phyloP scores from a whole-genome alignment of 1,140 invertebrate genomes.

The Dreissena rostriformis region DNA sequence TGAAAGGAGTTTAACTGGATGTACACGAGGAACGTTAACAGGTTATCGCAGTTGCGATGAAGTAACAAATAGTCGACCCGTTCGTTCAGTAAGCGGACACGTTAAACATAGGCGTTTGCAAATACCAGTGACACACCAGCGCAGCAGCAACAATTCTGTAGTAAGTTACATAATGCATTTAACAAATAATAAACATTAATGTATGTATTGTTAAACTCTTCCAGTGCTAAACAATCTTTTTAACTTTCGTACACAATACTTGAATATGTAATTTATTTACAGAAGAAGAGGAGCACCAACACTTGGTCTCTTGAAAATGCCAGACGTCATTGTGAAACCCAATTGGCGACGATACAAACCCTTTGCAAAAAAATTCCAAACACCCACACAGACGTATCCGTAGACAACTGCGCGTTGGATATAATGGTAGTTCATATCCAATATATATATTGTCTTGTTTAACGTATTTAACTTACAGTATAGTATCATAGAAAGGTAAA shows the following conservation, averaged over 20 bases:
- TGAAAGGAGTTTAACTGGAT: slow-evolving; percentile 7
- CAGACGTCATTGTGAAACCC: neutral
- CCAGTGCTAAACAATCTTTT: neutral
- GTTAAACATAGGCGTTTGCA: neutral
- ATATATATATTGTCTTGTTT: no score
- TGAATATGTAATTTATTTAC: neutral
- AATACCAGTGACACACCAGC: neutral
- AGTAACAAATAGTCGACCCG: neutral
- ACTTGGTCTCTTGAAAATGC: neutral
- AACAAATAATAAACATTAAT: neutral
- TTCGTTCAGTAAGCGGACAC: neutral
- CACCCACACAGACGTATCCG: neutral
- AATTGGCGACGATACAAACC: neutral
- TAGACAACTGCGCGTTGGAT: neutral
- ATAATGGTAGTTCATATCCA: neutral
- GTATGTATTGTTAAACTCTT: neutral
- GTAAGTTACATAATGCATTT: neutral
- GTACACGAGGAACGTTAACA: slow-evolving; percentile 7
- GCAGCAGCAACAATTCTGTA: neutral
- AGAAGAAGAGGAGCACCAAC: neutral
- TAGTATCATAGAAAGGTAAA: no score
- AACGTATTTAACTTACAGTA: no score
- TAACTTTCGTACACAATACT: neutral
- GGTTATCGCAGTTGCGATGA: slow-evolving; percentile 35
- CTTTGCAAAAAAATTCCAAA: neutral